Evolutionary conservation across 2,797 vertebrate species (phyloP), one percentile per base, ranked within the genome.

Genomic region (Oceanodroma leucorhoa): DNA sequence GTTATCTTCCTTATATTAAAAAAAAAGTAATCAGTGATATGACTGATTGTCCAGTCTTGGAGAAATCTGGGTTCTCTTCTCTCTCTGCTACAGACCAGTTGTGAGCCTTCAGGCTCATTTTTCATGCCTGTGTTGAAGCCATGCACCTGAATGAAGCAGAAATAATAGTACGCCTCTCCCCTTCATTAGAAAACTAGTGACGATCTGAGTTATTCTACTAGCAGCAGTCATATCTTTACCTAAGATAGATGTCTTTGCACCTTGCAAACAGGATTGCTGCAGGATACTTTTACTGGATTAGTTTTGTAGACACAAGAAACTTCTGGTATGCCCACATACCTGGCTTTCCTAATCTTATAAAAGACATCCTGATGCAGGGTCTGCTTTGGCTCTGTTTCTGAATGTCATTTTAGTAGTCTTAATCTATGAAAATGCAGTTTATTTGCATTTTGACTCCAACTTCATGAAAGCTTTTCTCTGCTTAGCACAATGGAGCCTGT

Each of bases 301-400:
- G 5, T 85, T 34, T 23, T 83, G 29, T 40, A 83, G 65, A 69
- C 41, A 58, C 17, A 38, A 50, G 26, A 86, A 75, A 29, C 19
- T 57, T 51, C 43, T 71, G 30, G 5, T 40, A 24, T 38, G 19
- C 34, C 12, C 24, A 16, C 0, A 0, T 71, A 34, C 38, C 14
- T 58, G 40, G 12, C 40, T 86, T 51, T 57, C 29, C 8, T 67
- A 83, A 13, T 57, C 45, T 80, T 89, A 16, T 18, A 75, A 62
- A 38, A 73, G 40, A 11, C 23, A 11, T 22, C 5, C 22, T 88
- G 36, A 36, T 66, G 36, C 34, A 71, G 65, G 23, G 23, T 69
- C 45, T 92, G 53, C 82, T 71, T 61, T 11, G n/a, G 22, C 3
- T 6, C 41, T 67, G 4, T 76, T 91, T 53, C 48, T 83, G 65